phyloP scores from a whole-genome alignment of 2,113 vertebrate genomes.

The Cisticola juncidis region DNA sequence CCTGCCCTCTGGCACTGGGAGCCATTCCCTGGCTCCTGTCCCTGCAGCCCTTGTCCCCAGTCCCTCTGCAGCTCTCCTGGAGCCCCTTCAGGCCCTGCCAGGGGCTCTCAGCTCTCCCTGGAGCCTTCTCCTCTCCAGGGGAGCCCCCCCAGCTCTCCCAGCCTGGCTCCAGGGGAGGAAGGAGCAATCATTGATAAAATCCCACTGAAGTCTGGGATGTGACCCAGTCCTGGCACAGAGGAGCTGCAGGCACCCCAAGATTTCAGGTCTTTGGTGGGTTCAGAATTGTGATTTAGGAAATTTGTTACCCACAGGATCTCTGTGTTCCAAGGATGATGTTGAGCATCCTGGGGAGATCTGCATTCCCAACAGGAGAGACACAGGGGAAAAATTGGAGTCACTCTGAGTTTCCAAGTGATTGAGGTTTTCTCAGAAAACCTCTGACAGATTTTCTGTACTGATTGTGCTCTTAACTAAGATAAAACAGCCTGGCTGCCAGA shows the following conservation, averaged over 20 bases:
- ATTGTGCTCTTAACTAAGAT: neutral
- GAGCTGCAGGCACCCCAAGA: neutral
- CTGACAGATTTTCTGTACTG: neutral
- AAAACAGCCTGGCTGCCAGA: neutral
- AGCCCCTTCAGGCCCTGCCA: neutral
- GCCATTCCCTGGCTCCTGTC: neutral
- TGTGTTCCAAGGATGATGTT: neutral
- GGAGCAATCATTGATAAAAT: neutral
- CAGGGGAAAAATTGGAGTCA: too few relatives aligned
- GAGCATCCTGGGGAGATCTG: neutral
- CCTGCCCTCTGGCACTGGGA: neutral
- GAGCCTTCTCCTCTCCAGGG: neutral
- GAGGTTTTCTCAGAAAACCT: neutral
- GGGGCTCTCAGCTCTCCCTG: neutral
- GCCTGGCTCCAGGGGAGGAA: neutral
- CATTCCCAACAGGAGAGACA: neutral
- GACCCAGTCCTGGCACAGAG: neutral
- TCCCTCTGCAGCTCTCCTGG: neutral
- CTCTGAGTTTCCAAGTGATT: fast-evolving
- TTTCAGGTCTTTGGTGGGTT: neutral
- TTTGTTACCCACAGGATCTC: fast-evolving
- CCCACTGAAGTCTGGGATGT: neutral
- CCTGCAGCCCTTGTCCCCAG: neutral
- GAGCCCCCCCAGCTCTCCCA: neutral
- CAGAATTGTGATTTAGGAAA: neutral